Percentiles rank a stretch among this genome's conserved stretches.
Evolutionary conservation across 2,113 vertebrate species (phyloP).

Genomic region (Nycticryphes semicollaris): DNA sequence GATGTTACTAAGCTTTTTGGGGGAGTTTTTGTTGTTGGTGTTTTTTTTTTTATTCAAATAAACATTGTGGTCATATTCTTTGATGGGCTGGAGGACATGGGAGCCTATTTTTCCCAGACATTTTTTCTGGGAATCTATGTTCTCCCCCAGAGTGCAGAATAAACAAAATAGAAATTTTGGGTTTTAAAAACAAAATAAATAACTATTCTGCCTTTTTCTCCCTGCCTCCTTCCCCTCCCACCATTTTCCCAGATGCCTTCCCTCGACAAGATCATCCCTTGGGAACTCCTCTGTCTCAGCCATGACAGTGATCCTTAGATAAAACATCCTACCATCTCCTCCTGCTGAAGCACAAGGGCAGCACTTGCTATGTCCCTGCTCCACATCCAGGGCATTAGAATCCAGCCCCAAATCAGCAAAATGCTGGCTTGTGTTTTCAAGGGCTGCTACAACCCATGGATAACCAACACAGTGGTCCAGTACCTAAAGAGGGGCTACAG

Average conservation of each 20-base stretch:
- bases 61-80: neutral
- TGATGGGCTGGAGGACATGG: neutral
- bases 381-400: neutral
- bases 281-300: neutral
- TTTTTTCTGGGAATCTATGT: neutral
- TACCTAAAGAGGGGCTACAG: no score
- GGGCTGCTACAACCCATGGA: neutral
- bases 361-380: neutral
- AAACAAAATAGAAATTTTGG: slow-evolving; percentile 38
- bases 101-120: slow-evolving; percentile 27
- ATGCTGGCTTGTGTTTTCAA: neutral
- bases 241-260: slow-evolving; percentile 7
- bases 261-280: neutral
- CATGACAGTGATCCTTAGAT: neutral
- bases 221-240: slow-evolving; percentile 18
- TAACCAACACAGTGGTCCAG: neutral
- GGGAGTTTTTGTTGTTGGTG: no score
- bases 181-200: slow-evolving; percentile 44
- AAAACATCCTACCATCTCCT: neutral
- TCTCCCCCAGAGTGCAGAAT: neutral
- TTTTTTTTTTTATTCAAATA: neutral
- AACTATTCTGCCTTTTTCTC: neutral
- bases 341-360: neutral
- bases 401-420: neutral
- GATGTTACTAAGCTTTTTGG: neutral